Evolutionary conservation across 2,888 invertebrate species (phyloP), one percentile per base, ranked within the genome.

Genomic region (Drosophila subsilvestris): DNA sequence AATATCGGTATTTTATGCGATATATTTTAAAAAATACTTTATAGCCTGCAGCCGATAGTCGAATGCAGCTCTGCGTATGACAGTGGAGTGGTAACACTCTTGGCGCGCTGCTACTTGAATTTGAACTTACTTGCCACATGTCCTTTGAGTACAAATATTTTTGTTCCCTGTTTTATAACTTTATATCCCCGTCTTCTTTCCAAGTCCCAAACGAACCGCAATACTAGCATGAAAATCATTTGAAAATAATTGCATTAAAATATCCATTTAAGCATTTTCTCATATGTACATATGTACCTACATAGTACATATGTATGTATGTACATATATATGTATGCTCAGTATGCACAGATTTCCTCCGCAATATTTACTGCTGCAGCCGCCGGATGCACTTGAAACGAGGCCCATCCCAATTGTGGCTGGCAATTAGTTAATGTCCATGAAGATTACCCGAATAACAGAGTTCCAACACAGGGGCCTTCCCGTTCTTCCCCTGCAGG

Each of bases 401-500:
- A 37, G 14, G 37, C 37, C 37, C 37, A 37, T 37, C 37, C 37
- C 37, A 37, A 37, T 50, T 25, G 63, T 60, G 63, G 60, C 50
- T 50, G 45, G 25, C 63, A 63, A 63, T 63, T 63, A 63, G 60
- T 60, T 63, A 63, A 63, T 63, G 50, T 60, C 49, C 63, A 58
- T 63, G 60, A 59, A 42, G 42, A 42, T 20, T 42, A 37, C 37
- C 37, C 14, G n/a, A n/a, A n/a, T n/a, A n/a, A n/a, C n/a, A n/a
- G n/a, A 37, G 14, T 37, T n/a, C 14, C 37, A 37, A 2, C 37
- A 6, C 37, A 37, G n/a, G n/a, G 9, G 27, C 27, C 29, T 47
- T 29, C 45, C 27, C 29, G 43, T 22, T 10, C 45, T 45, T 14
- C 12, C 17, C 14, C 18, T 32, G 10, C 45, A 45, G 9, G 45